Conservation (phyloP, 2,113 vertebrate species). For the Brachypodius melanocephalos region DNA sequence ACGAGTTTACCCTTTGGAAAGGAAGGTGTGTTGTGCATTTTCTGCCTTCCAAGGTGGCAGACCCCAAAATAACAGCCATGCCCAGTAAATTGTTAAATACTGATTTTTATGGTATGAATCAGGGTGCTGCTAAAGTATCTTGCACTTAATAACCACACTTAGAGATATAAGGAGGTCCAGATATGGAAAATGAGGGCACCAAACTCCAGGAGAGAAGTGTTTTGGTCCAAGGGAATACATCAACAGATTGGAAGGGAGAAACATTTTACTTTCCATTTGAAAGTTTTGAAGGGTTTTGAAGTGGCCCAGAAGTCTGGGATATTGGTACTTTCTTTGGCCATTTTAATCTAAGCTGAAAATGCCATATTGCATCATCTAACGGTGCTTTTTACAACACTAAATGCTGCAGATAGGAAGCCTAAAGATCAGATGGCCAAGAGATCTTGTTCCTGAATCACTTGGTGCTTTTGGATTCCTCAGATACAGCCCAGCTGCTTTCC, state of each 20-base stretch:
- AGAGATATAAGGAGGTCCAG: background rate
- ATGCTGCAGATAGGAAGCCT: background rate
- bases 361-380: background rate
- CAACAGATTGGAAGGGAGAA: background rate
- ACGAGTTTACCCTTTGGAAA: background rate
- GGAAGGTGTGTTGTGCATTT: background rate
- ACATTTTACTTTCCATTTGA: background rate
- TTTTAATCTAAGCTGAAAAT: background rate
- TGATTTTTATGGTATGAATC: background rate
- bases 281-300: no score
- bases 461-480: background rate
- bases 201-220: background rate
- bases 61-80: background rate
- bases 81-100: background rate
- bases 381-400: background rate
- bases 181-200: background rate
- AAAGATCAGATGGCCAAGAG: background rate
- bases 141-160: background rate
- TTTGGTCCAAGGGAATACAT: background rate
- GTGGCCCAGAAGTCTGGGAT: background rate
- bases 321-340: background rate
- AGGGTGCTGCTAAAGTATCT: background rate
- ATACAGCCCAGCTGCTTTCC: background rate
- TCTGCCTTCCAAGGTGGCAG: background rate
- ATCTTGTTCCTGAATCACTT: background rate